Percentiles rank a stretch among this genome's conserved stretches.
Conservation (phyloP, 1,140 invertebrate species). For the Episyrphus balteatus region DNA sequence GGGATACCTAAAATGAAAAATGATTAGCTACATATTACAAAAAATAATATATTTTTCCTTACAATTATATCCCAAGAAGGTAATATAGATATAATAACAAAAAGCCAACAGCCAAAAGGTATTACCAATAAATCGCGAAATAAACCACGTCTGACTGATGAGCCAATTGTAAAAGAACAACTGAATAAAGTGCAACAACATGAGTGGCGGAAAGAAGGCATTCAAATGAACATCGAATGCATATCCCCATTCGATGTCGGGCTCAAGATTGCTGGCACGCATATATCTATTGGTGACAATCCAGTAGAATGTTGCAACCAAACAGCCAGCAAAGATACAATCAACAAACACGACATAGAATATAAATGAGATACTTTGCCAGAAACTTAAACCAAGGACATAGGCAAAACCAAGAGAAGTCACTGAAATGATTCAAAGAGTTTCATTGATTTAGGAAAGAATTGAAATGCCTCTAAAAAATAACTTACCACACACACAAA, state of each 20-base stretch:
- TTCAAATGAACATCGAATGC: constrained; percentile 98
- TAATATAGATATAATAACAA: constrained; percentile 93
- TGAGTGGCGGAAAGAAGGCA: constrained; percentile 91
- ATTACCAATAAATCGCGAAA: constrained; percentile 80
- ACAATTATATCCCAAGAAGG: constrained; percentile 96
- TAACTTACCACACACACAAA: constrained; percentile 73
- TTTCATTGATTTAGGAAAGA: not conserved
- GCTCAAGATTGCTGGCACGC: constrained; percentile 49
- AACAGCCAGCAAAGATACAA: constrained; percentile 77
- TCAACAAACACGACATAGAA: constrained; percentile 91
- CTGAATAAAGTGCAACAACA: constrained; percentile 88
- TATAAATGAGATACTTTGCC: constrained; percentile 75
- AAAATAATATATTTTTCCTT: constrained; percentile 36
- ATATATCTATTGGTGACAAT: constrained; percentile 74
- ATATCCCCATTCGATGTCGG: constrained; percentile 97
- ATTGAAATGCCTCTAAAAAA: not conserved
- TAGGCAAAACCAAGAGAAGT: constrained; percentile 85
- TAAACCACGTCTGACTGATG: constrained; percentile 60
- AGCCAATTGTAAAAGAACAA: constrained; percentile 78
- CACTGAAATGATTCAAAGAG: constrained; percentile 45
- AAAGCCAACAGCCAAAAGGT: constrained; percentile 87
- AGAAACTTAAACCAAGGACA: constrained; percentile 61
- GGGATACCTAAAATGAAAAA: constrained; percentile 65
- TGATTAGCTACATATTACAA: constrained; percentile 5
- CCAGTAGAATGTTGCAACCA: constrained; percentile 88